These are phyloP conservation scores for Turnix velox DNA, from an alignment of 2,113 vertebrate species.

Conservation along the genomic window DNA sequence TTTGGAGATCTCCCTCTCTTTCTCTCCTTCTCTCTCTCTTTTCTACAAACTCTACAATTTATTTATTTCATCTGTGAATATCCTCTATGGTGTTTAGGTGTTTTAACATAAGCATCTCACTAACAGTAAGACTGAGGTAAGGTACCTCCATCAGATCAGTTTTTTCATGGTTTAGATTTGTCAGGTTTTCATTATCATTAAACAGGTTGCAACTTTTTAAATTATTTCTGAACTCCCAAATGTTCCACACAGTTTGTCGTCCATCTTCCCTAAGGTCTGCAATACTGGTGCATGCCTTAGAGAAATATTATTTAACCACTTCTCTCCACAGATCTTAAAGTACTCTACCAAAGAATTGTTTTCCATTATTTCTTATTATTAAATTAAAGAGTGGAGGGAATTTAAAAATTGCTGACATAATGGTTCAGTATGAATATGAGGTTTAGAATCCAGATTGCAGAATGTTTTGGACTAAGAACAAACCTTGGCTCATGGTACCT, in stretches of 20 bases:
- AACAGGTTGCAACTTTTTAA: not conserved
- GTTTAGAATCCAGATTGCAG: not conserved
- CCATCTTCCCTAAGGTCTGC: not conserved
- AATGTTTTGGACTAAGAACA: not conserved
- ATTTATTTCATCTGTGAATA: not conserved
- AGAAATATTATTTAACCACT: not conserved
- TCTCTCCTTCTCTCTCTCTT: not conserved
- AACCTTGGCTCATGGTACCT: not conserved
- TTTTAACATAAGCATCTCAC: not conserved
- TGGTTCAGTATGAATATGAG: not conserved
- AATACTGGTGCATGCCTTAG: not conserved
- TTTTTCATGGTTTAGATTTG: not conserved
- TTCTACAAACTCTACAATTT: not conserved
- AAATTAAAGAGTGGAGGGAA: not conserved
- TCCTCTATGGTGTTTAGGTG: not conserved
- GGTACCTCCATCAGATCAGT: not conserved
- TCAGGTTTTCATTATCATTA: not conserved
- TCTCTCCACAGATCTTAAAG: not conserved
- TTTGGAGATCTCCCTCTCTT: not conserved
- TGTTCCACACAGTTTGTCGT: not conserved
- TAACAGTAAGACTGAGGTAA: not conserved
- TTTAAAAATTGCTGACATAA: not conserved
- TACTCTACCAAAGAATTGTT: not conserved
- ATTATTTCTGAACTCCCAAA: not conserved
- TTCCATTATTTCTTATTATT: not conserved